Percentiles rank a stretch among this genome's conserved stretches.
These are phyloP conservation scores for Gasterosteus nipponicus DNA, from an alignment of 2,113 vertebrate genomes.

Conservation along the genomic window DNA sequence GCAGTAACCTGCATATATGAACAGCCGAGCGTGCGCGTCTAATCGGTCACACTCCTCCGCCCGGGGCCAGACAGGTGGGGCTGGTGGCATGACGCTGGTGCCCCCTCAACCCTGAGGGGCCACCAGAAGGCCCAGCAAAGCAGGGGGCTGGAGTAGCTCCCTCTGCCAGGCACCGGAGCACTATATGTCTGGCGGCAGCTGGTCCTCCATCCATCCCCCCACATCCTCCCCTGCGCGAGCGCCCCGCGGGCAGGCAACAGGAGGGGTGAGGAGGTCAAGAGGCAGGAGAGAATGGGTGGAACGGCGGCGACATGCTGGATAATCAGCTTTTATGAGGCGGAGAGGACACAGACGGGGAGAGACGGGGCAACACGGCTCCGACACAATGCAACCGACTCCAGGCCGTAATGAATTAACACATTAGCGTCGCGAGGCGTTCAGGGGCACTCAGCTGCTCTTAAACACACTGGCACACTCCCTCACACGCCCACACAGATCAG, in stretches of 20 bases:
- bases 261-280: slow-evolving; percentile 88
- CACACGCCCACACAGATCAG: slow-evolving; percentile 60
- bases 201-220: slow-evolving; percentile 72
- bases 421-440: slow-evolving; percentile 71
- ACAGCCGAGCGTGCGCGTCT: slow-evolving; percentile 57
- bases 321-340: slow-evolving; percentile 86
- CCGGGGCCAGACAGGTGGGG: slow-evolving; percentile 82
- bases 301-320: slow-evolving; percentile 76
- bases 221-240: slow-evolving; percentile 61
- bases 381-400: slow-evolving; percentile 76
- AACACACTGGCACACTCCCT: slow-evolving; percentile 48
- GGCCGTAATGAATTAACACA: slow-evolving; percentile 81
- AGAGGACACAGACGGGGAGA: slow-evolving; percentile 68
- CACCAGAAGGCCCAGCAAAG: slow-evolving; percentile 83
- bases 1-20: slow-evolving; percentile 42
- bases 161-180: slow-evolving; percentile 80
- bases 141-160: slow-evolving; percentile 80
- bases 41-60: slow-evolving; percentile 70
- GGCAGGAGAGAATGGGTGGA: slow-evolving; percentile 79
- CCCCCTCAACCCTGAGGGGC: slow-evolving; percentile 76
- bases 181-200: slow-evolving; percentile 82
- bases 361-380: slow-evolving; percentile 61
- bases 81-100: slow-evolving; percentile 80
- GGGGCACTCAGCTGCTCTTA: slow-evolving; percentile 77
- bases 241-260: slow-evolving; percentile 83